Evolutionary conservation across 2,797 vertebrate genomes (phyloP), one percentile per base, ranked within the genome.

Genomic region (Gorsachius magnificus): DNA sequence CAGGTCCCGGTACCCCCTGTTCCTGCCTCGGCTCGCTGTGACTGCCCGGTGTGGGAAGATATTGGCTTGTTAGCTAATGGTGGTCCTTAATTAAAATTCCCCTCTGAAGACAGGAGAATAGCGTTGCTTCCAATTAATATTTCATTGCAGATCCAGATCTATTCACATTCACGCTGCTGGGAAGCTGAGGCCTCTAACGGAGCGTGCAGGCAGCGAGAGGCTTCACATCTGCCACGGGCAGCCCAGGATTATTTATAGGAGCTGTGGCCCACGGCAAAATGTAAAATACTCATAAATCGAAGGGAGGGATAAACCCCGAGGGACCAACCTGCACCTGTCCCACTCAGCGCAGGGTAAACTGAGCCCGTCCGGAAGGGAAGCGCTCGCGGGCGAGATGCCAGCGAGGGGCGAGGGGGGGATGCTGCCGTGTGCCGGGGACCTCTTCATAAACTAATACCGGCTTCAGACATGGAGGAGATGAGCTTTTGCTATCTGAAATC

Each of bases 41-140:
- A 28, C 53, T 9, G 0, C 43, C 0, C 16, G 35, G 43, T n/a
- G 70, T 64, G 10, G 81, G 81, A 38, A 70, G 71, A 22, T 58
- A 68, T 8, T 31, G 56, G 58, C 71, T 96, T 56, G 58, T 94
- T 93, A 87, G 90, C 4, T 18, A 43, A 26, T 18, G 38, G 2
- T 41, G 71, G 56, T 24, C 64, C 64, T 93, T 94, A 75, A 83
- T 93, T 96, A 96, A 87, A 96, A 89, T 84, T 84, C 90, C 87
- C 41, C 66, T 77, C 84, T 8, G 0, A 58, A 69, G 72, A 50
- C 3, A 72, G 64, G 33, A 94, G 89, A 81, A 43, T 1, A 68
- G 74, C 9, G 0, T 54, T 92, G 82, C 58, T 92, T 78, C 72
- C 87, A 65, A 77, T 94, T 86, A 95, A 71, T 90, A 83, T 95